Evolutionary conservation across 1,140 invertebrate genomes (phyloP).

Genomic region (Himalopsyche phryganea): DNA sequence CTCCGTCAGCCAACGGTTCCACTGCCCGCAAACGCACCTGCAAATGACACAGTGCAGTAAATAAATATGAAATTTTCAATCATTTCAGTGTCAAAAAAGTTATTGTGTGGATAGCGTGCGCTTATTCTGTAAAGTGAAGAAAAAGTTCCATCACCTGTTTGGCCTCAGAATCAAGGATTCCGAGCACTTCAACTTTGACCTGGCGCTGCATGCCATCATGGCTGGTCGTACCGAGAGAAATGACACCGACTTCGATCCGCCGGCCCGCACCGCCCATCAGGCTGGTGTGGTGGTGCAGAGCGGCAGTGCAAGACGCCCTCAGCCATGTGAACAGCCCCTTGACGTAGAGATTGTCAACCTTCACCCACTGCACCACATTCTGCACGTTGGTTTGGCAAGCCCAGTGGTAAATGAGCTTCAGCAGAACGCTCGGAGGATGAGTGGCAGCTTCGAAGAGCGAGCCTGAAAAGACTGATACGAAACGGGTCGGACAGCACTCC

Average conservation of each 20-base stretch:
- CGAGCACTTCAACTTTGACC: constrained; percentile 85
- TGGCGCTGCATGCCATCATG: constrained; percentile 78
- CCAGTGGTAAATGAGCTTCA: constrained; percentile 89
- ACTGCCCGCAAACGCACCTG: constrained; percentile 73
- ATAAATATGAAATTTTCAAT: constrained; percentile 5
- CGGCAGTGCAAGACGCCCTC: constrained; percentile 72
- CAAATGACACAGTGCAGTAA: too few relatives aligned
- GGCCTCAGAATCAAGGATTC: constrained; percentile 72
- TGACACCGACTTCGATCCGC: constrained; percentile 77
- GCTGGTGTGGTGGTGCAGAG: constrained; percentile 69
- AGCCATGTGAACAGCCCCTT: constrained; percentile 77
- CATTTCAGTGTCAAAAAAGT: not conserved
- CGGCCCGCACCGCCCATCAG: constrained; percentile 65
- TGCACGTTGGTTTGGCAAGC: constrained; percentile 82
- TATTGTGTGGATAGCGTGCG: not conserved
- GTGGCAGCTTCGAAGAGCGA: constrained; percentile 82
- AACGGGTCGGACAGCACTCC: constrained; percentile 76
- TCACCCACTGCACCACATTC: constrained; percentile 85
- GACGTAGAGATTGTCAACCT: constrained; percentile 72
- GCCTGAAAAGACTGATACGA: constrained; percentile 79
- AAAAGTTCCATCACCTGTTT: constrained; percentile 55
- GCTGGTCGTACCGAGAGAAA: constrained; percentile 83
- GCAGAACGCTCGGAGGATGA: constrained; percentile 72
- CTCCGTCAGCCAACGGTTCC: constrained; percentile 71
- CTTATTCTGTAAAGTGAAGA: too few relatives aligned